Percentiles rank a stretch among this genome's conserved stretches.
Conservation (phyloP, 2,888 invertebrate genomes). For the Gasteruption jaculator region DNA sequence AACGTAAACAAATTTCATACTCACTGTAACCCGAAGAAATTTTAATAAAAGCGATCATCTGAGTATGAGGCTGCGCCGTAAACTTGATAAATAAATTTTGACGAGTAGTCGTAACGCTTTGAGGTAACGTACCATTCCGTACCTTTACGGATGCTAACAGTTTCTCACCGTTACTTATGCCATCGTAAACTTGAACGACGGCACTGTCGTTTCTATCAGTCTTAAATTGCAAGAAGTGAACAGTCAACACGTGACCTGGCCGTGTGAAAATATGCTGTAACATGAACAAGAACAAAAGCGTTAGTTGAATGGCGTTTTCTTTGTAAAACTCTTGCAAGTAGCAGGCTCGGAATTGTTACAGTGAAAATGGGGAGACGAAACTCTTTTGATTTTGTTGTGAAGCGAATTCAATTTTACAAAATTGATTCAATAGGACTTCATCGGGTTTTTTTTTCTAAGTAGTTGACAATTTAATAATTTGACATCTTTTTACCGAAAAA, state of each 20-base stretch:
- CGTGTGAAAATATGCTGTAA: slow-evolving; percentile 68
- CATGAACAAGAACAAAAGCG: slow-evolving; percentile 3
- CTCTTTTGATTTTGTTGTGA: too few relatives aligned
- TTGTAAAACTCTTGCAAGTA: neutral
- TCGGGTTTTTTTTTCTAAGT: too few relatives aligned
- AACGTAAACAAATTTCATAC: slow-evolving; percentile 20
- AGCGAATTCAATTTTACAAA: too few relatives aligned
- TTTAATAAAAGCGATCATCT: slow-evolving; percentile 73
- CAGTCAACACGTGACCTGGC: slow-evolving; percentile 75
- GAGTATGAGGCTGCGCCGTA: slow-evolving; percentile 66
- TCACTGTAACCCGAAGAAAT: slow-evolving; percentile 71
- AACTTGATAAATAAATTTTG: slow-evolving; percentile 80
- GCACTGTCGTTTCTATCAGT: slow-evolving; percentile 74
- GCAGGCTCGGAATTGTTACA: neutral
- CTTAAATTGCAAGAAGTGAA: slow-evolving; percentile 78
- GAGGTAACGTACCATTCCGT: slow-evolving; percentile 81
- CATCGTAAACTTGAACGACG: slow-evolving; percentile 74
- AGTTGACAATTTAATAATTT: too few relatives aligned
- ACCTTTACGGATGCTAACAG: slow-evolving; percentile 69
- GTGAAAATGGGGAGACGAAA: too few relatives aligned
- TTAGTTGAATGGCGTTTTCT: neutral
- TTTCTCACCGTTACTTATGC: slow-evolving; percentile 66
- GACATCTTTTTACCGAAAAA: too few relatives aligned
- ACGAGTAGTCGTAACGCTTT: slow-evolving; percentile 78
- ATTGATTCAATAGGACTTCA: too few relatives aligned